Conservation (phyloP, 2,888 invertebrate species). For the Apamea monoglypha region DNA sequence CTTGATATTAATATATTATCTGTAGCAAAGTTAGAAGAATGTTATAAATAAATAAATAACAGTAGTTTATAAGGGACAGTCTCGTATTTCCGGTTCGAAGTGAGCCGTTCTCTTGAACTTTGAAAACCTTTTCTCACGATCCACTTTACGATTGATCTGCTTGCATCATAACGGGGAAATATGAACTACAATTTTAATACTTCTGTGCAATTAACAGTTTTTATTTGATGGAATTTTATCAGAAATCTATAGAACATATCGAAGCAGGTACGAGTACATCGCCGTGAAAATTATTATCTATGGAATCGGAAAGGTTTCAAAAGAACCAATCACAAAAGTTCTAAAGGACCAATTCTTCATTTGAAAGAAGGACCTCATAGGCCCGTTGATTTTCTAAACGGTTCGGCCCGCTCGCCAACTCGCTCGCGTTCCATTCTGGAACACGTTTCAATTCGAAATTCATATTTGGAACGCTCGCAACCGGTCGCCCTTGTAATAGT, state of each 20-base stretch:
- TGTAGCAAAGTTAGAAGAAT: slow-evolving; percentile 20
- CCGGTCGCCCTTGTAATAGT: slow-evolving; percentile 91
- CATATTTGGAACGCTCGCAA: slow-evolving; percentile 88
- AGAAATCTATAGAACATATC: not conserved
- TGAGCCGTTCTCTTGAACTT: slow-evolving; percentile 36
- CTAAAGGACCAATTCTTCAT: slow-evolving; percentile 23
- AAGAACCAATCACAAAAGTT: slow-evolving; percentile 2
- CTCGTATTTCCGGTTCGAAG: slow-evolving; percentile 54
- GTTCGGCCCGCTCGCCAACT: slow-evolving; percentile 67
- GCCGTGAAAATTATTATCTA: not conserved
- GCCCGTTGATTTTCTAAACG: slow-evolving; percentile 69
- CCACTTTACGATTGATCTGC: slow-evolving; percentile 52
- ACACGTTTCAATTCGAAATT: slow-evolving; percentile 88
- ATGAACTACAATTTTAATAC: slow-evolving; percentile 30
- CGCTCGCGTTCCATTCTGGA: slow-evolving; percentile 80
- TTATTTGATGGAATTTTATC: not conserved
- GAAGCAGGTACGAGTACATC: no score
- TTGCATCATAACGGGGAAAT: slow-evolving; percentile 50
- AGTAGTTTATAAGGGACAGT: slow-evolving; percentile 44
- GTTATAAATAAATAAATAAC: slow-evolving; percentile 40
- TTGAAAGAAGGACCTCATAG: slow-evolving; percentile 43
- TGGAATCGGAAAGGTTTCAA: not conserved
- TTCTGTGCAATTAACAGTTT: slow-evolving; percentile 19
- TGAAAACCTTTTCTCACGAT: slow-evolving; percentile 63
- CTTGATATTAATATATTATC: slow-evolving; percentile 19